A percentile compares a stretch with the other conserved stretches of the same genome.
phyloP scores from a whole-genome alignment of 2,797 vertebrate species.

The Mus minutoides region DNA sequence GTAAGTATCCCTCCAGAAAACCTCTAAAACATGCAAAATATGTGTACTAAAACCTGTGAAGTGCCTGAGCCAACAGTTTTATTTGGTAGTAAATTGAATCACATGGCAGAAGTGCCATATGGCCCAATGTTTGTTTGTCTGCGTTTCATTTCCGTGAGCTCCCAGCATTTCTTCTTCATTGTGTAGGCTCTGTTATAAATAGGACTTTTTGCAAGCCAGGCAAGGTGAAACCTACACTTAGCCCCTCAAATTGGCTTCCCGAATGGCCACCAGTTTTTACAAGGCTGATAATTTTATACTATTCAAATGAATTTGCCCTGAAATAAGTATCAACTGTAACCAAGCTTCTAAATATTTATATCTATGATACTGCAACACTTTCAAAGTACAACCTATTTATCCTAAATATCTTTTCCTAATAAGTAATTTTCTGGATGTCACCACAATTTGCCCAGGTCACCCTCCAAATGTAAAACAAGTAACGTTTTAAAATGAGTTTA shows the following conservation, averaged over 20 bases:
- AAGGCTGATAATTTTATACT: slow-evolving; percentile 64
- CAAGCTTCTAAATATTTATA: slow-evolving; percentile 77
- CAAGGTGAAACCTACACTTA: slow-evolving; percentile 57
- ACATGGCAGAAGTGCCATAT: slow-evolving; percentile 84
- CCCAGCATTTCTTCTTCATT: slow-evolving; percentile 53
- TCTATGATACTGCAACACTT: slow-evolving; percentile 77
- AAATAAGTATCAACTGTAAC: slow-evolving; percentile 79
- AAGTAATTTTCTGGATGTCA: slow-evolving; percentile 86
- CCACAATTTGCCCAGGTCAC: slow-evolving; percentile 83
- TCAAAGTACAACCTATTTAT: slow-evolving; percentile 82
- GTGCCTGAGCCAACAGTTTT: slow-evolving; percentile 83
- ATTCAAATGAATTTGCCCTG: slow-evolving; percentile 66
- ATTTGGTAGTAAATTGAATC: slow-evolving; percentile 85
- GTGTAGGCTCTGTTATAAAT: slow-evolving; percentile 67
- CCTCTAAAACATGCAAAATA: slow-evolving; percentile 75
- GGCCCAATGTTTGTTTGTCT: slow-evolving; percentile 74
- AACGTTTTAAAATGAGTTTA: slow-evolving; percentile 83
- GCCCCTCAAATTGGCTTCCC: slow-evolving; percentile 41
- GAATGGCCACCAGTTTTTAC: slow-evolving; percentile 15
- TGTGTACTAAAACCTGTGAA: slow-evolving; percentile 83
- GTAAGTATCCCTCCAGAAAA: slow-evolving; percentile 82
- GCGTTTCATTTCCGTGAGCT: slow-evolving; percentile 74
- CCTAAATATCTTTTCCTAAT: slow-evolving; percentile 84
- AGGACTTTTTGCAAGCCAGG: slow-evolving; percentile 19
- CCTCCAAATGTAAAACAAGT: slow-evolving; percentile 82